These are phyloP conservation scores for Drosophila truncata DNA, from an alignment of 1,140 invertebrate species.

Conservation along the genomic window DNA sequence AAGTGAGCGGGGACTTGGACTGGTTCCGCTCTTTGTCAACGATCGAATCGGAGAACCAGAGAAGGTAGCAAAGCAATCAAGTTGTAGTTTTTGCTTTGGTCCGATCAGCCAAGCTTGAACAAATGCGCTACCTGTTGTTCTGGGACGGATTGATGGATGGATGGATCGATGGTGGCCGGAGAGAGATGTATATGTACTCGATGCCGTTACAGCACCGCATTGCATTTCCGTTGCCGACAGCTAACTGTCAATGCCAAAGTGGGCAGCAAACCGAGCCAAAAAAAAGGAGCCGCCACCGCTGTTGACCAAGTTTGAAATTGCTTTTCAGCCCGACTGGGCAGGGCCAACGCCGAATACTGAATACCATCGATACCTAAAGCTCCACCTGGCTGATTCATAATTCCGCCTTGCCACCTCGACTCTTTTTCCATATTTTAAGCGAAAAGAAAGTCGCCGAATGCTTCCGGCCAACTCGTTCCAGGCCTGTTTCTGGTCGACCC, in stretches of 20 bases:
- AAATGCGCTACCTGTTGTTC: conserved; percentile 72
- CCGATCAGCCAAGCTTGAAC: conserved; percentile 57
- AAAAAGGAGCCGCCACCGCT: conserved; percentile 22
- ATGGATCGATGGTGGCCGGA: conserved; percentile 17
- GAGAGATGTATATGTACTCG: conserved; percentile 40
- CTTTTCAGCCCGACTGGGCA: conserved; percentile 62
- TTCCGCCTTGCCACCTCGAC: conserved; percentile 30
- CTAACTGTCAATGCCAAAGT: conserved; percentile 82
- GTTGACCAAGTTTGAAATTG: conserved; percentile 72
- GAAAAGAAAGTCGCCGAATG: conserved; percentile 76
- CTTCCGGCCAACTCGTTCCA: conserved; percentile 66
- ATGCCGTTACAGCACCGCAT: conserved; percentile 78
- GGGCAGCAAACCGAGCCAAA: conserved; percentile 55
- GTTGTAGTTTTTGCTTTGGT: conserved; percentile 4
- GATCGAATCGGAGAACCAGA: conserved; percentile 27
- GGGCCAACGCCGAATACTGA: conserved; percentile 36
- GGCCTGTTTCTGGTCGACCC: conserved; percentile 51
- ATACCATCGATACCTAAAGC: conserved; percentile 36
- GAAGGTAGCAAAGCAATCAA: conserved; percentile 37
- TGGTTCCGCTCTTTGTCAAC: conserved; percentile 37
- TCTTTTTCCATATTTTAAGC: conserved; percentile 37
- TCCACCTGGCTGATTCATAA: conserved; percentile 60
- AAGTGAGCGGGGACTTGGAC: conserved; percentile 46
- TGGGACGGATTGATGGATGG: conserved; percentile 30
- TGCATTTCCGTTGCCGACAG: conserved; percentile 78